phyloP scores from a whole-genome alignment of 1,140 invertebrate species.

The Solenopsis fugax region DNA sequence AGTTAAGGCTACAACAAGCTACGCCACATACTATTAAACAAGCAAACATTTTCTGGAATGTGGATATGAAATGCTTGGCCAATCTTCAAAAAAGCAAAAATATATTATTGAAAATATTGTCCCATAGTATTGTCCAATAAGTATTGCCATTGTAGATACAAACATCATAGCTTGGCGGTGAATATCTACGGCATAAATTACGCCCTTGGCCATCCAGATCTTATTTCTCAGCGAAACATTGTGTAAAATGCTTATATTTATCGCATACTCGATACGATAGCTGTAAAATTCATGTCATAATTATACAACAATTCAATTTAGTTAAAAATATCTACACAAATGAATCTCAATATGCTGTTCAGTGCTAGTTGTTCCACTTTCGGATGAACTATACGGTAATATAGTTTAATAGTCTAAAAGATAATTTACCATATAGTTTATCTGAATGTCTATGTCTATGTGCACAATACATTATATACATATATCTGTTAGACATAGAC shows the following conservation, averaged over 20 bases:
- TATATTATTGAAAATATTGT: background rate
- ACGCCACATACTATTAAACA: background rate
- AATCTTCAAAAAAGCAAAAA: constrained; percentile 15
- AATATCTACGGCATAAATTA: constrained; percentile 1
- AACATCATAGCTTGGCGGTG: constrained; percentile 23
- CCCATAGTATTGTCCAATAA: too few species aligned
- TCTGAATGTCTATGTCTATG: too few species aligned
- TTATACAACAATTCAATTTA: background rate
- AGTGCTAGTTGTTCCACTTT: too few species aligned
- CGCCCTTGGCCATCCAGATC: background rate
- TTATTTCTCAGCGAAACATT: background rate
- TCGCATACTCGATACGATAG: constrained; percentile 1
- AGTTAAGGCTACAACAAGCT: background rate
- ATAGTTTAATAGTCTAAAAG: too few species aligned
- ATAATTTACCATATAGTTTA: too few species aligned
- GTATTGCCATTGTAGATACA: background rate
- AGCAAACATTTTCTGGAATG: background rate
- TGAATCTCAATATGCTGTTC: too few species aligned
- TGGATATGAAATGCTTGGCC: background rate
- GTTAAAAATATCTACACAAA: too few species aligned
- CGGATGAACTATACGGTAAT: too few species aligned
- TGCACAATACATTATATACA: too few species aligned
- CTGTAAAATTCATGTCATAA: background rate
- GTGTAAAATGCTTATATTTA: background rate
- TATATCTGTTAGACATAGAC: too few species aligned